Conservation (phyloP, 2,797 vertebrate genomes). For the Micromesistius poutassou region DNA sequence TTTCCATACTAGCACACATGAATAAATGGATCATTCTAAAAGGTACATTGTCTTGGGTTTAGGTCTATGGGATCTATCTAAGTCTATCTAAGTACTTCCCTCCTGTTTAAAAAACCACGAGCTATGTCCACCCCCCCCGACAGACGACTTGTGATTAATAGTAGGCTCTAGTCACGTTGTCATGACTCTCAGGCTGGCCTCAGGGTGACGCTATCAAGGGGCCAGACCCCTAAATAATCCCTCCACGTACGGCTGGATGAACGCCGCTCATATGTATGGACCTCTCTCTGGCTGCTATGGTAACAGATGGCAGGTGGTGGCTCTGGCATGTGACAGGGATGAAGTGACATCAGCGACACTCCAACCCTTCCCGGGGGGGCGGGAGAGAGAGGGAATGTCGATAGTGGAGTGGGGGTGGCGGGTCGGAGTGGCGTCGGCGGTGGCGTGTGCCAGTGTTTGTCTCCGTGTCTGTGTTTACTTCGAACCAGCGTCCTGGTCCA, state of each 20-base stretch:
- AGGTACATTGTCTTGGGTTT: not conserved
- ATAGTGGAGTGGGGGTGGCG: not conserved
- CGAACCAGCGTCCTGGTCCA: not conserved
- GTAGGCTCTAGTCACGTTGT: not conserved
- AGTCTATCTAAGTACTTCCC: not conserved
- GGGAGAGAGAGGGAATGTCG: not conserved
- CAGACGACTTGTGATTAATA: not conserved
- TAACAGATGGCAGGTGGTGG: constrained; percentile 61
- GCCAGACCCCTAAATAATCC: constrained; percentile 16
- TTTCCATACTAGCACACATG: too few relatives aligned
- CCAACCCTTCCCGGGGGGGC: constrained; percentile 38
- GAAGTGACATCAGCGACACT: constrained; percentile 46
- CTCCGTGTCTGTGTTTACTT: not conserved
- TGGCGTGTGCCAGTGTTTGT: not conserved
- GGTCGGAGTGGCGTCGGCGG: not conserved
- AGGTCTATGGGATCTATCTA: not conserved
- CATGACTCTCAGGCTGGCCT: constrained; percentile 12
- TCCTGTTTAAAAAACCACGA: not conserved
- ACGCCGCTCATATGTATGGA: constrained; percentile 50
- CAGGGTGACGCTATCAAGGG: constrained; percentile 14
- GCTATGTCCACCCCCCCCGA: not conserved
- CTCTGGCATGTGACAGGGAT: constrained; percentile 47
- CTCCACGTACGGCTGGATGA: constrained; percentile 31
- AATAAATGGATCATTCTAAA: not conserved
- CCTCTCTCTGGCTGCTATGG: constrained; percentile 64